Conservation (phyloP, 2,888 invertebrate species). For the Lasioglossum vierecki region DNA sequence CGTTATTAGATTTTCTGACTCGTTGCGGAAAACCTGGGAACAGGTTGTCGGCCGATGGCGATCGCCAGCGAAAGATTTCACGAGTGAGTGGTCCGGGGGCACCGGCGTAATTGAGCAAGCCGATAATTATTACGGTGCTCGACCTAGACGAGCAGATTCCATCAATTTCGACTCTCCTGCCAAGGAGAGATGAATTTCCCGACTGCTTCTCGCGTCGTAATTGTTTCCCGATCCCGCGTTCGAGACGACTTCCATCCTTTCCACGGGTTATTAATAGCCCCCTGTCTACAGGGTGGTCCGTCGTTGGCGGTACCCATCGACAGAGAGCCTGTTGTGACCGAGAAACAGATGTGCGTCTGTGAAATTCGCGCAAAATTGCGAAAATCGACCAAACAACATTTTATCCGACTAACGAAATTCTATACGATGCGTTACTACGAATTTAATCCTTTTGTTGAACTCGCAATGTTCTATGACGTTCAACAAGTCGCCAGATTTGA, state of each 20-base stretch:
- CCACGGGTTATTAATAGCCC: constrained; percentile 46
- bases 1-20: constrained; percentile 30
- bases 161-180: constrained; percentile 54
- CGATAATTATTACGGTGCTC: constrained; percentile 70
- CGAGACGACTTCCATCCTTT: constrained; percentile 27
- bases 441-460: background rate
- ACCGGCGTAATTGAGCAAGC: constrained; percentile 71
- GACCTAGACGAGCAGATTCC: constrained; percentile 48
- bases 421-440: background rate
- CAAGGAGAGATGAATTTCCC: constrained; percentile 54
- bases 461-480: background rate
- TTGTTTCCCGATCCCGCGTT: constrained; percentile 45
- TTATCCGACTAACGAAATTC: background rate
- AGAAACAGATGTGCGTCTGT: background rate
- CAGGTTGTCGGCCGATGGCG: constrained; percentile 33
- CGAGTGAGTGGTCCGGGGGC: constrained; percentile 49
- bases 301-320: background rate
- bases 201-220: constrained; percentile 36
- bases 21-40: constrained; percentile 23
- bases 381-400: background rate
- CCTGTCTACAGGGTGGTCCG: background rate
- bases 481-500: background rate
- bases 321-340: background rate
- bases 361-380: background rate
- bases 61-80: constrained; percentile 59